These are phyloP conservation scores for Koerneria pararmatus DNA, from an alignment of 2,888 invertebrate genomes.

Conservation along the genomic window DNA sequence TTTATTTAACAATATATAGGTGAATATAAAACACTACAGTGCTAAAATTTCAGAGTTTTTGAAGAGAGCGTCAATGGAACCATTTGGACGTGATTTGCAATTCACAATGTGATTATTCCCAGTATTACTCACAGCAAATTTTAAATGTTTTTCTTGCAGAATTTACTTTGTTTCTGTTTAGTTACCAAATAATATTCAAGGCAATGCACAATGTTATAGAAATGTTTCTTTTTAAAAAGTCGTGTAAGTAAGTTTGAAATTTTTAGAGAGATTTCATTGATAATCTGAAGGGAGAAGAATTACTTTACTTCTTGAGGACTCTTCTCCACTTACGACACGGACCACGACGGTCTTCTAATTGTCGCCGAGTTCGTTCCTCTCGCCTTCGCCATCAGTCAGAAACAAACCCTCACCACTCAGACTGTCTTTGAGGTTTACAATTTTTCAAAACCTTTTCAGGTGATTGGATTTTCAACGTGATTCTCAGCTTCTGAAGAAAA, in stretches of 20 bases:
- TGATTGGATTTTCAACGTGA: not conserved
- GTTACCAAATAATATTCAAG: not conserved
- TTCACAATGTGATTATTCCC: too few species aligned
- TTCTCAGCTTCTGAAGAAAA: not conserved
- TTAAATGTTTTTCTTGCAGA: not conserved
- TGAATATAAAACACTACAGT: too few species aligned
- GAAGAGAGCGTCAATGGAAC: too few species aligned
- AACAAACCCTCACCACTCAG: slow-evolving; percentile 43
- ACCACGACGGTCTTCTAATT: slow-evolving; percentile 39
- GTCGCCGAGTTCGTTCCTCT: slow-evolving; percentile 54
- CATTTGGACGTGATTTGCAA: too few species aligned
- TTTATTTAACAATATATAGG: too few species aligned
- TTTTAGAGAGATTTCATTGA: too few species aligned
- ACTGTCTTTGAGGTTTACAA: slow-evolving; percentile 43
- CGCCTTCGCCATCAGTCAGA: slow-evolving; percentile 45
- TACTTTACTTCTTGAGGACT: slow-evolving; percentile 27
- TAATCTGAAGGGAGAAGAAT: too few species aligned
- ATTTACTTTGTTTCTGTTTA: not conserved
- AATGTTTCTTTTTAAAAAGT: too few species aligned
- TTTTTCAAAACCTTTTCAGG: too few species aligned
- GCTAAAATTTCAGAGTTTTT: too few species aligned
- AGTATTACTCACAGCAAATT: too few species aligned
- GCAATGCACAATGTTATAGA: not conserved
- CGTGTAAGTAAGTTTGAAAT: too few species aligned
- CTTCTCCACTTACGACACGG: slow-evolving; percentile 42